Percentiles rank a stretch among this genome's conserved stretches.
These are phyloP conservation scores for Mesodorylaimus sp. DNA, from an alignment of 2,888 invertebrate genomes.

Conservation along the genomic window DNA sequence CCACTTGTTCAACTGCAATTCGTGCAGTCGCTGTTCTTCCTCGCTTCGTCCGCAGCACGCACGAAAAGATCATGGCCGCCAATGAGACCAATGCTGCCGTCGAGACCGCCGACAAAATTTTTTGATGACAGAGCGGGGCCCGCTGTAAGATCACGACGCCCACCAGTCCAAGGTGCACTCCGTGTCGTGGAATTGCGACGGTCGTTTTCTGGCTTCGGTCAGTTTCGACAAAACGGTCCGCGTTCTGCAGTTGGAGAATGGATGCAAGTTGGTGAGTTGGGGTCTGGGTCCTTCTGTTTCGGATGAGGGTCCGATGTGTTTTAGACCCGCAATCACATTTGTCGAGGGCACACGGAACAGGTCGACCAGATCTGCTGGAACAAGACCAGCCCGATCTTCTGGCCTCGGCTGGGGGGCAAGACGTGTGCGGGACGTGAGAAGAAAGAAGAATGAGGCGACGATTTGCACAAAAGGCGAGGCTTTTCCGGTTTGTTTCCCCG, in stretches of 20 bases:
- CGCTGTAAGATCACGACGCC: background rate
- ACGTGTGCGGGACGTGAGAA: constrained; percentile 89
- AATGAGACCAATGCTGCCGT: too few relatives aligned
- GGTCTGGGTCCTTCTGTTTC: too few relatives aligned
- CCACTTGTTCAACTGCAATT: too few relatives aligned
- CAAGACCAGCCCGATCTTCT: constrained; percentile 64
- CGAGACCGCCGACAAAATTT: too few relatives aligned
- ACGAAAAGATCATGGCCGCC: too few relatives aligned
- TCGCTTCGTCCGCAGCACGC: too few relatives aligned
- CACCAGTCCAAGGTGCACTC: constrained; percentile 50
- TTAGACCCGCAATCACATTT: constrained; percentile 62
- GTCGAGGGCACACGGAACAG: constrained; percentile 80
- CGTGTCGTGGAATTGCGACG: constrained; percentile 91
- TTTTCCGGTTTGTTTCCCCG: too few relatives aligned
- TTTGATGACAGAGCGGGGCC: background rate
- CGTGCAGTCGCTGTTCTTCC: too few relatives aligned
- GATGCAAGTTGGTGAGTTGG: too few relatives aligned
- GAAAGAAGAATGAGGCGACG: constrained; percentile 65
- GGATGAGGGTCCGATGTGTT: too few relatives aligned
- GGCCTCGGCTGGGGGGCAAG: constrained; percentile 91
- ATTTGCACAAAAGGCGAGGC: constrained; percentile 61
- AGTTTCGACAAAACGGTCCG: constrained; percentile 89
- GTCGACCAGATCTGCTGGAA: constrained; percentile 98
- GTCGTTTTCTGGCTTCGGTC: constrained; percentile 71
- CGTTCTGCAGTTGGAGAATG: constrained; percentile 67